Evolutionary conservation across 2,888 invertebrate species (phyloP).

Genomic region (Boloria selene): DNA sequence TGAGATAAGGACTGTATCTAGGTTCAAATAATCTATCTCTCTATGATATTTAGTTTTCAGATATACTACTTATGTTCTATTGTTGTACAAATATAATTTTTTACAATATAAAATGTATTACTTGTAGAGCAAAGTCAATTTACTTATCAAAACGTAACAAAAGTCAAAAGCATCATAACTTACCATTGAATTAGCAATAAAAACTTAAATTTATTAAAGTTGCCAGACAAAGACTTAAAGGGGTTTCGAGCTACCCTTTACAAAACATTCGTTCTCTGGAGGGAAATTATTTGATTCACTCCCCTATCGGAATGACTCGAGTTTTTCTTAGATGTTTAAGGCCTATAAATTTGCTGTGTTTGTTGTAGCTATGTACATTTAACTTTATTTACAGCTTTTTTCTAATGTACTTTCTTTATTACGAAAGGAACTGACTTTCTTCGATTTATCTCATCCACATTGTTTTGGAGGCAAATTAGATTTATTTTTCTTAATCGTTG

Average conservation of each 20-base stretch:
- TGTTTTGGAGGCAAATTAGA: conserved; percentile 18
- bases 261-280: conserved; percentile 49
- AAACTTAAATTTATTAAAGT: conserved; percentile 35
- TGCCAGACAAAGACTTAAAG: conserved; percentile 32
- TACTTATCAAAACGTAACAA: too few relatives aligned
- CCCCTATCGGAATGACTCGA: conserved; percentile 62
- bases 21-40: too few relatives aligned
- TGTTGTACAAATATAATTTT: too few relatives aligned
- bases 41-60: too few relatives aligned
- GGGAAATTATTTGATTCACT: conserved; percentile 70
- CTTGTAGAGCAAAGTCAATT: too few relatives aligned
- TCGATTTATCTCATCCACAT: conserved; percentile 17
- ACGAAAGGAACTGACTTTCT: conserved; percentile 28
- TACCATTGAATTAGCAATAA: conserved; percentile 17
- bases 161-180: conserved; percentile 9
- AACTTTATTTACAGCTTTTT: conserved; percentile 67
- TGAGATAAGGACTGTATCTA: too few relatives aligned
- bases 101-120: too few relatives aligned
- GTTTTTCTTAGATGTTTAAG: conserved; percentile 58
- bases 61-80: too few relatives aligned
- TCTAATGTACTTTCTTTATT: conserved; percentile 42
- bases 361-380: conserved; percentile 56
- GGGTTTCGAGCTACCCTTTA: conserved; percentile 28
- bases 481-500: conserved; percentile 5
- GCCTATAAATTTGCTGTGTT: conserved; percentile 71